These are phyloP conservation scores for Fregata magnificens DNA, from an alignment of 2,113 vertebrate genomes.

Conservation along the genomic window DNA sequence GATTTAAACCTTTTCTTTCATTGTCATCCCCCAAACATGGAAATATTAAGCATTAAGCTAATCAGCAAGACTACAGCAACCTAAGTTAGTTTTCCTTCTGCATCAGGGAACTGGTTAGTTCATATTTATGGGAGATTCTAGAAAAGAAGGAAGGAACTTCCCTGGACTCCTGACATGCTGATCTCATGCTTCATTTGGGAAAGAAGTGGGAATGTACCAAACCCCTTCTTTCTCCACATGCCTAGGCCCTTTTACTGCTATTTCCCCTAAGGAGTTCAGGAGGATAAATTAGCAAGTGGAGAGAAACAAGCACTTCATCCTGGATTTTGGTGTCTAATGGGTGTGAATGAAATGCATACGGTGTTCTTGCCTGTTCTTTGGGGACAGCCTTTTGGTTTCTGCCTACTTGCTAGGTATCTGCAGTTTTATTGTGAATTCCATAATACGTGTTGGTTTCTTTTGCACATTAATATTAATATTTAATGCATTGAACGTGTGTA, in stretches of 20 bases:
- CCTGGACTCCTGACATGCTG: neutral
- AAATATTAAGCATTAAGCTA: neutral
- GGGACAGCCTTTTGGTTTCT: neutral
- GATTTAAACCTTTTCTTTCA: neutral
- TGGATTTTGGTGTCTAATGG: neutral
- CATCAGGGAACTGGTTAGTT: neutral
- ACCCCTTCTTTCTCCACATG: neutral
- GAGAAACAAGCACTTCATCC: neutral
- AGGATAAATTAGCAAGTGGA: neutral
- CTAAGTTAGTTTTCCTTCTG: neutral
- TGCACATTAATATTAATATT: neutral
- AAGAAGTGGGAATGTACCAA: neutral
- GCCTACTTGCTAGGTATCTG: neutral
- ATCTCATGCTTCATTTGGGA: neutral
- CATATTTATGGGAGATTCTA: neutral
- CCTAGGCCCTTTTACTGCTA: neutral
- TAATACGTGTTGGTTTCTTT: neutral
- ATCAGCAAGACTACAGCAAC: neutral
- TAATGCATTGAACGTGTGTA: neutral
- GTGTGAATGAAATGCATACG: neutral
- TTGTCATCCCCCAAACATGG: neutral
- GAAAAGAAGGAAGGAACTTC: neutral
- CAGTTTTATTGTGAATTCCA: neutral
- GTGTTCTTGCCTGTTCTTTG: neutral
- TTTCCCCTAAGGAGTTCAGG: neutral